Evolutionary conservation across 2,113 vertebrate species (phyloP).

Genomic region (Garra rufa): DNA sequence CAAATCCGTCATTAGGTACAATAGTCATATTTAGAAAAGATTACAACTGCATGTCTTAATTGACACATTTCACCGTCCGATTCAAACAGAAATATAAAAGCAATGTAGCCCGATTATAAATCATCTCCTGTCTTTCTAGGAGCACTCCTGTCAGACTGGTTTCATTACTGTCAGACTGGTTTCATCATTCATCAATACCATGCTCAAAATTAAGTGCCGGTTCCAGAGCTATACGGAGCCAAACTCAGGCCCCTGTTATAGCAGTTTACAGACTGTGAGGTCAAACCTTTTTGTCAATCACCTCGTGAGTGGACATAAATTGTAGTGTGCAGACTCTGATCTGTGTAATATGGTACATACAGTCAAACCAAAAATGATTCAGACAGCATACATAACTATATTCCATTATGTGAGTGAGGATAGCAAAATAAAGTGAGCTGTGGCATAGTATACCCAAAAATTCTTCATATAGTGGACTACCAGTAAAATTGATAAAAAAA

Average conservation of each 20-base stretch:
- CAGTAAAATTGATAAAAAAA: no score
- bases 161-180: conserved; percentile 28
- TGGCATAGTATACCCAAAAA: no score
- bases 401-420: no score
- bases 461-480: no score
- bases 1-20: not conserved
- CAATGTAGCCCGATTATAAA: not conserved
- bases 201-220: conserved; percentile 10
- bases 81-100: not conserved
- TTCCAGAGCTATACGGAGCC: not conserved
- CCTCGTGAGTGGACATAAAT: not conserved
- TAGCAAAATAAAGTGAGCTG: no score
- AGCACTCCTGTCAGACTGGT: conserved; percentile 1
- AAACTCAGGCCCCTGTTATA: not conserved
- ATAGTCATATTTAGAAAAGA: not conserved
- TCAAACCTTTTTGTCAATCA: conserved; percentile 18
- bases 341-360: not conserved
- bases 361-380: no score
- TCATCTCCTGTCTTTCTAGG: not conserved
- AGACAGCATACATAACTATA: no score
- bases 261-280: not conserved
- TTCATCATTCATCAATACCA: conserved; percentile 18
- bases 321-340: not conserved
- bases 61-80: not conserved
- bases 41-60: not conserved